Percentiles rank a stretch among this genome's conserved stretches.
These are phyloP conservation scores for Pachycephus smyrnensis DNA, from an alignment of 2,888 invertebrate genomes.

Conservation along the genomic window DNA sequence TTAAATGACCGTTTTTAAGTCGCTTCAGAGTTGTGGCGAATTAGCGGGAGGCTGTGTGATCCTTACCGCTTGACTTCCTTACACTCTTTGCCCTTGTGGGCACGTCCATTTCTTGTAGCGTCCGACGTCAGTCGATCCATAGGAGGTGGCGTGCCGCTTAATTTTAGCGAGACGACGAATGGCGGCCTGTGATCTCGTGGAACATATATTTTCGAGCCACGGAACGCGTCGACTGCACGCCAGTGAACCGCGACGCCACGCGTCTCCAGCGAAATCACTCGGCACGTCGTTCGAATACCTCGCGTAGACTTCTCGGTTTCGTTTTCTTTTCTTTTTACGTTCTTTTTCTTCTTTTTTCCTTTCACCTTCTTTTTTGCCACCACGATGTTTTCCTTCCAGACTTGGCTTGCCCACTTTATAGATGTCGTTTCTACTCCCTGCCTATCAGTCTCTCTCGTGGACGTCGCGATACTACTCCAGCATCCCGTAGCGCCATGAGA, in stretches of 20 bases:
- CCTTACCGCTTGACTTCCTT: not conserved
- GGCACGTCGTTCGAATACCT: constrained; percentile 9
- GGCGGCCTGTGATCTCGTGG: constrained; percentile 55
- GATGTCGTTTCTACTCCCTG: not conserved
- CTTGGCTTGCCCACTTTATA: not conserved
- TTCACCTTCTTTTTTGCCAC: not conserved
- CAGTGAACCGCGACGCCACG: constrained; percentile 47
- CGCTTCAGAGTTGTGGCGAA: not conserved
- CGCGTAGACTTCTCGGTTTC: not conserved
- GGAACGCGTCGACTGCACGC: constrained; percentile 50
- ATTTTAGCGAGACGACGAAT: constrained; percentile 59
- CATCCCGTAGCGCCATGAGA: not conserved
- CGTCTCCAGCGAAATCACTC: constrained; percentile 26
- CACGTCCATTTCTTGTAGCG: not conserved
- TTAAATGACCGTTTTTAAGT: not conserved
- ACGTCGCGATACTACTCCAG: not conserved
- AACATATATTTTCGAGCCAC: constrained; percentile 52
- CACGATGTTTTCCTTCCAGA: not conserved
- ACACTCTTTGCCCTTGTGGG: not conserved
- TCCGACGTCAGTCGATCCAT: not conserved
- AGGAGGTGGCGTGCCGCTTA: constrained; percentile 40
- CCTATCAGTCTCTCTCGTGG: not conserved
- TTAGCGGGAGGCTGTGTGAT: not conserved
- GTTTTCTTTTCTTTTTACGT: not conserved
- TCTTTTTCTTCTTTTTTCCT: not conserved